Base-by-base conservation (phyloP, 1,140 invertebrate genomes). In the Lucilia sericata region DNA sequence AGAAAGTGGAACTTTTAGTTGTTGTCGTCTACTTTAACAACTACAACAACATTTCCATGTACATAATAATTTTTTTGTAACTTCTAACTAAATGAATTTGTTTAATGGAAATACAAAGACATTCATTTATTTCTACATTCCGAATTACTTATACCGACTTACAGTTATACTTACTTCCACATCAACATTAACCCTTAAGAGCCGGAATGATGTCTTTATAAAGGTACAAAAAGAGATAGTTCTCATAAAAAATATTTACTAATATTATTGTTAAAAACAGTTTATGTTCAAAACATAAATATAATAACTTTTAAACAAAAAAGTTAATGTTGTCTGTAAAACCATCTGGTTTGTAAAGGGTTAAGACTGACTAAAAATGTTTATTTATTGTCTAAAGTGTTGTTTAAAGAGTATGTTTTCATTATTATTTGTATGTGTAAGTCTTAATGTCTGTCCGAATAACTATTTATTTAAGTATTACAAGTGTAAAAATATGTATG, bases 101-200 rank as follows among this genome's bases (percentile, higher is more conserved):
- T 70, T 70, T 70, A 70, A 70, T 70, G 65, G 65, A 70, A 21
- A 70, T 70, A 70, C 65, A 70, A 70, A 70, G 65, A 70, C 65
- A 70, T 70, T 21, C 65, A 21, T 21, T 70, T 21, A 70, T 21
- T 21, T 70, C 17, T 70, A 70, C 65, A 19, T 70, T 21, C 65
- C 14, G 21, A 2, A 70, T n/a, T 12, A 25, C 4, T 21, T 7
- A 70, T 25, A 25, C 65, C 9, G 2, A 70, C 55, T n/a, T n/a
- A 60, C 55, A 60, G 3, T 30, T 30, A 30, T 30, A 30, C 25
- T 30, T 30, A 30, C 25, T 30, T 3, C 3, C 25, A 30, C 25
- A 30, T 30, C 25, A 30, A 30, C 25, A 30, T 30, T 30, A 30
- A 30, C 25, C 25, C 3, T 30, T 30, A 30, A 30, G 3, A 30